Conservation (phyloP, 2,888 invertebrate species). For the Lucinisca nassula region DNA sequence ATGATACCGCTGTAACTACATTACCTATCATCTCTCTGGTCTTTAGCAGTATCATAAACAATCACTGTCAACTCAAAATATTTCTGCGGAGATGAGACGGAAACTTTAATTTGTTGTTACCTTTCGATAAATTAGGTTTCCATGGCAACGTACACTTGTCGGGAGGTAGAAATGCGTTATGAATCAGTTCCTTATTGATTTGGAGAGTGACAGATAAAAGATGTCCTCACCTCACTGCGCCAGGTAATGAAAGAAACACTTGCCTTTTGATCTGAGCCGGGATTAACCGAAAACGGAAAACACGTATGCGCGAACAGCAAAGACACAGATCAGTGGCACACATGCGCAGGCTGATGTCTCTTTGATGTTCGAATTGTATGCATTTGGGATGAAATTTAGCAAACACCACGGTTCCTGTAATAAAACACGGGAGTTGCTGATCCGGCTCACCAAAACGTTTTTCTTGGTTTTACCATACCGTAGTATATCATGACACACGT, state of each 20-base stretch:
- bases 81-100: not conserved
- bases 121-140: slow-evolving; percentile 17
- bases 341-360: too few relatives aligned
- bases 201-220: not conserved
- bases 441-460: too few relatives aligned
- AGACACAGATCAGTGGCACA: not conserved
- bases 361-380: too few relatives aligned
- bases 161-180: not conserved
- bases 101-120: slow-evolving; percentile 13
- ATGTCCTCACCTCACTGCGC: not conserved
- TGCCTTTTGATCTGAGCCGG: not conserved
- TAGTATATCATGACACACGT: not conserved
- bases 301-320: not conserved
- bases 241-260: not conserved
- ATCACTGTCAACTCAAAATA: not conserved
- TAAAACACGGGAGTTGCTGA: too few relatives aligned
- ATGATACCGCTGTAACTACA: too few relatives aligned
- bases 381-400: too few relatives aligned
- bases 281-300: not conserved
- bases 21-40: too few relatives aligned
- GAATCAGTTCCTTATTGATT: not conserved
- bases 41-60: not conserved
- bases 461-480: too few relatives aligned
- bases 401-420: too few relatives aligned
- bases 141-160: slow-evolving; percentile 14